Conservation (phyloP, 92 coral and sea anemone genomes). For the Zoanthus gigantus region DNA sequence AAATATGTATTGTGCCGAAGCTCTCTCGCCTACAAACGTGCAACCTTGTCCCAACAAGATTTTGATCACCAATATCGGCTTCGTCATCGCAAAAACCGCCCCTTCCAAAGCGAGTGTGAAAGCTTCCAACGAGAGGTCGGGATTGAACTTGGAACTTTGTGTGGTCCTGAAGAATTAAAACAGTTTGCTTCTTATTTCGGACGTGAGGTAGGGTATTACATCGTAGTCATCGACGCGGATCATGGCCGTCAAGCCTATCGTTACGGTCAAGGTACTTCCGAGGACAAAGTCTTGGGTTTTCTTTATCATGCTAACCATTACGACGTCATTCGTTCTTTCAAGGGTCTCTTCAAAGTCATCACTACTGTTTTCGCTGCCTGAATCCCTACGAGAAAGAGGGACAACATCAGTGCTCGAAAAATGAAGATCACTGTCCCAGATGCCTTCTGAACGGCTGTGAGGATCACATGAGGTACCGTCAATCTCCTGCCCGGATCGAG, state of each 20-base stretch:
- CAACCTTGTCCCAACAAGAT: too few relatives aligned
- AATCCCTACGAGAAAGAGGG: constrained; percentile 9
- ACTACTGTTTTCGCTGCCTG: background rate
- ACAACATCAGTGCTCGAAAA: background rate
- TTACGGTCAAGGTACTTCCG: background rate
- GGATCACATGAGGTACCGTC: too few relatives aligned
- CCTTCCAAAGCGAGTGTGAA: too few relatives aligned
- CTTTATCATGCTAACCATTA: background rate
- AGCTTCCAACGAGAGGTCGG: constrained; percentile 3
- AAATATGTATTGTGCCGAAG: too few relatives aligned
- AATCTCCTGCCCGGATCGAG: too few relatives aligned
- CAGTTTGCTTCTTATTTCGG: background rate
- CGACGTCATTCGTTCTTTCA: background rate
- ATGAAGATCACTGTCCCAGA: background rate
- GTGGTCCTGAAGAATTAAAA: background rate
- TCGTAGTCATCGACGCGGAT: too few relatives aligned
- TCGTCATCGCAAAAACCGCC: too few relatives aligned
- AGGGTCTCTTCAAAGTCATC: background rate
- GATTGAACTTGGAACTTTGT: background rate
- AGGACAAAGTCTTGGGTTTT: background rate
- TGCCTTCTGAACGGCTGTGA: too few relatives aligned
- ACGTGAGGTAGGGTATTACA: background rate
- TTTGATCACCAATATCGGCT: too few relatives aligned
- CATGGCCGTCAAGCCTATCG: background rate
- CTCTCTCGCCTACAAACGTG: too few relatives aligned